Percentiles rank a stretch among this genome's conserved stretches.
Conservation (phyloP, 2,797 vertebrate species). For the Lateolabrax maculatus region DNA sequence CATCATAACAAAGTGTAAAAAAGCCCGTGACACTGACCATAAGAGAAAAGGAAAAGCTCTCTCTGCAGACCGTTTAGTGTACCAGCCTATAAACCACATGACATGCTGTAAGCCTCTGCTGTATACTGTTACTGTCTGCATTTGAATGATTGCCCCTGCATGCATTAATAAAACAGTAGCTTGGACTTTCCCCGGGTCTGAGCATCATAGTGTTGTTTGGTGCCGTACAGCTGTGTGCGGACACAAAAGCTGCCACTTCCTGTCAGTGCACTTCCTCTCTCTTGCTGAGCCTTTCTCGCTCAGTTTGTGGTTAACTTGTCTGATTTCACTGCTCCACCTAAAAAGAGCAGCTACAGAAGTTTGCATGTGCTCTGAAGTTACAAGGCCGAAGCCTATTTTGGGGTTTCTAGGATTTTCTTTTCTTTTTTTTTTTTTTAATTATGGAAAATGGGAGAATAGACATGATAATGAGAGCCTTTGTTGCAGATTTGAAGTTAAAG, state of each 20-base stretch:
- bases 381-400: neutral
- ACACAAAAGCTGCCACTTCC: conserved; percentile 78
- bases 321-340: conserved; percentile 38
- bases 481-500: conserved; percentile 20
- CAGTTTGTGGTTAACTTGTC: conserved; percentile 47
- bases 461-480: conserved; percentile 22
- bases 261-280: conserved; percentile 80
- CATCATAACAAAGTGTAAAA: neutral
- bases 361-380: neutral
- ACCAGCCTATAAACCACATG: neutral
- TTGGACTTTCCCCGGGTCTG: conserved; percentile 1
- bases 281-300: conserved; percentile 38
- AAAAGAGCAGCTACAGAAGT: conserved; percentile 14
- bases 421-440: neutral
- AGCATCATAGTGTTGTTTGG: conserved; percentile 25
- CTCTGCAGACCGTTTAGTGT: rapidly evolving
- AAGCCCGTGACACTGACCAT: neutral
- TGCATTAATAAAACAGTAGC: neutral
- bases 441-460: neutral
- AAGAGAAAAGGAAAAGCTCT: neutral
- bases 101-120: neutral
- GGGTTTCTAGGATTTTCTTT: neutral
- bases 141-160: neutral
- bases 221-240: conserved; percentile 35
- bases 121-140: neutral